Evolutionary conservation across 2,113 vertebrate species (phyloP).

Genomic region (Porphyrio hochstetteri): DNA sequence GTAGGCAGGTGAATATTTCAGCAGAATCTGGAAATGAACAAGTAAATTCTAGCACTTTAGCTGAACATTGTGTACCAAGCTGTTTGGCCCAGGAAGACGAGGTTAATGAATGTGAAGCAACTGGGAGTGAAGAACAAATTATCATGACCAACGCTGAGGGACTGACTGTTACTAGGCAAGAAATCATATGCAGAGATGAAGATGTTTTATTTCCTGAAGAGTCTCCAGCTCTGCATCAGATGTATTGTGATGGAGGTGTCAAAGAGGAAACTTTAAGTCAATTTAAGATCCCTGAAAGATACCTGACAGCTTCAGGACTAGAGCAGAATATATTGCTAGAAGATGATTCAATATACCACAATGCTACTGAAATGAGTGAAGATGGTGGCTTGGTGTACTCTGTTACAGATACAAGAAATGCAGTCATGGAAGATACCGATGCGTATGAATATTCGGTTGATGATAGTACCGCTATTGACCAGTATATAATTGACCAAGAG

Average conservation of each 20-base stretch:
- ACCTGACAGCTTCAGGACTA: slow-evolving; percentile 17
- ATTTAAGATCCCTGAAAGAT: slow-evolving; percentile 35
- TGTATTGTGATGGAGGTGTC: neutral
- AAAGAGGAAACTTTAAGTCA: neutral
- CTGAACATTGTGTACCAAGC: neutral
- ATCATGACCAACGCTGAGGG: neutral
- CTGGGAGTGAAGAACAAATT: neutral
- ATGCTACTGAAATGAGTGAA: neutral
- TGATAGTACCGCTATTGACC: neutral
- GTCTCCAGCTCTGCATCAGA: neutral
- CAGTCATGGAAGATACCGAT: neutral
- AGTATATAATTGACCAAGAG: neutral
- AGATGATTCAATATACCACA: neutral
- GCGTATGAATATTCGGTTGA: neutral
- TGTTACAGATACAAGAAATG: neutral
- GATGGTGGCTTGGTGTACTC: neutral
- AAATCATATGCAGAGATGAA: neutral
- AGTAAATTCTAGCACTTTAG: neutral
- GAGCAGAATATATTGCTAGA: neutral
- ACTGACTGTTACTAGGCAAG: neutral
- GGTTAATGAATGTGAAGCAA: neutral
- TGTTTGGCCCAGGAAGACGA: slow-evolving; percentile 21
- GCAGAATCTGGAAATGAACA: neutral
- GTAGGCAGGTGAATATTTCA: neutral
- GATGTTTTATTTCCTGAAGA: neutral